phyloP scores from a whole-genome alignment of 2,888 invertebrate species.

The Synanthedon myopaeformis region DNA sequence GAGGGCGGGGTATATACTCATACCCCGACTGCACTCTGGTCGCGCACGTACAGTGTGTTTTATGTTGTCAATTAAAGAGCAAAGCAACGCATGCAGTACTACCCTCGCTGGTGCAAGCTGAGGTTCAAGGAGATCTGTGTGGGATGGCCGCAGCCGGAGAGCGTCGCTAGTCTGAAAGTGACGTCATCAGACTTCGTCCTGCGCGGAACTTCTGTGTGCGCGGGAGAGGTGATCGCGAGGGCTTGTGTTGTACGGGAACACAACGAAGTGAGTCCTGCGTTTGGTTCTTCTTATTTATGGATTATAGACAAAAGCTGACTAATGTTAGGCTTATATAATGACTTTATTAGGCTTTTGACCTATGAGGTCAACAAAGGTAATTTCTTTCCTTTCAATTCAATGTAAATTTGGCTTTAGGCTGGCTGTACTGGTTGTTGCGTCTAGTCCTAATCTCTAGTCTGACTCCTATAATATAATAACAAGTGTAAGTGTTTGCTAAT shows the following conservation, averaged over 20 bases:
- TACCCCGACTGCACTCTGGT: too few relatives aligned
- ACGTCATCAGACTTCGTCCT: conserved; percentile 33
- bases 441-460: too few relatives aligned
- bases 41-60: neutral
- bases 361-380: neutral
- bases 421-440: too few relatives aligned
- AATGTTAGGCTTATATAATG: neutral
- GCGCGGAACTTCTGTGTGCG: conserved; percentile 78
- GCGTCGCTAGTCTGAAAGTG: conserved; percentile 16
- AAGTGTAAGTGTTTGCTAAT: too few relatives aligned
- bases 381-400: too few relatives aligned
- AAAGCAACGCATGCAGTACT: conserved; percentile 71
- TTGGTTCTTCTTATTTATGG: neutral
- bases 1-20: too few relatives aligned
- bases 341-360: neutral
- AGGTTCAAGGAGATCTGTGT: conserved; percentile 74
- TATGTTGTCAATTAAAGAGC: conserved; percentile 62
- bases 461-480: too few relatives aligned
- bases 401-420: too few relatives aligned
- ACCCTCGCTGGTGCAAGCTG: conserved; percentile 69
- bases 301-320: neutral
- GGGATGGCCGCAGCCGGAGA: conserved; percentile 47
- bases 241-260: conserved; percentile 80
- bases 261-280: conserved; percentile 61
- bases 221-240: conserved; percentile 74